Percentiles rank a stretch among this genome's conserved stretches.
These are phyloP conservation scores for Gobio gobio DNA, from an alignment of 2,113 vertebrate species.

Conservation along the genomic window DNA sequence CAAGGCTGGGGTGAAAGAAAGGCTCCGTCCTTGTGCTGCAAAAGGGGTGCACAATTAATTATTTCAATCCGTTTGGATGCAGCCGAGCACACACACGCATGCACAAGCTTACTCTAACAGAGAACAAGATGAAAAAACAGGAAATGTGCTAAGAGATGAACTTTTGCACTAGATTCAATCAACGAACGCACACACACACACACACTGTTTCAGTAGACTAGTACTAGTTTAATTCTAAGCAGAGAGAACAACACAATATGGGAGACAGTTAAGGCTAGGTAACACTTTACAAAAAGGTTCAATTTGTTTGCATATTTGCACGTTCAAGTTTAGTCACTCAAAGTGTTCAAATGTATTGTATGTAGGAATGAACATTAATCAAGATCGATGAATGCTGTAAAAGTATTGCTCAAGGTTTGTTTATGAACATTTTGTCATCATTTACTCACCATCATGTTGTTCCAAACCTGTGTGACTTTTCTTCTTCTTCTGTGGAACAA, in stretches of 20 bases:
- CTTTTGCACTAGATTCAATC: conserved; percentile 1
- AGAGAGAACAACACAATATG: not conserved
- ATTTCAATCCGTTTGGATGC: conserved; percentile 48
- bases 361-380: not conserved
- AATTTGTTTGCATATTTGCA: not conserved
- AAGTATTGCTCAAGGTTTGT: not conserved
- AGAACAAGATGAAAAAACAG: not conserved
- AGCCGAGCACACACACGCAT: conserved; percentile 12
- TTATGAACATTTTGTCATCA: not conserved
- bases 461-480: not conserved
- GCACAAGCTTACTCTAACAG: conserved; percentile 13
- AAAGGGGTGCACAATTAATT: conserved; percentile 57
- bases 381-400: not conserved
- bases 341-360: not conserved
- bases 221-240: conserved; percentile 7
- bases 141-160: not conserved
- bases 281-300: not conserved
- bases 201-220: not conserved
- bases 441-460: not conserved
- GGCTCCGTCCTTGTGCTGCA: conserved; percentile 56
- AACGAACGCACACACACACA: not conserved
- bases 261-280: not conserved
- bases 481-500: not conserved
- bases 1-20: conserved; percentile 42
- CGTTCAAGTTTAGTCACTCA: not conserved